Base-by-base conservation (phyloP, 2,113 vertebrate genomes). In the Elephantulus edwardii region DNA sequence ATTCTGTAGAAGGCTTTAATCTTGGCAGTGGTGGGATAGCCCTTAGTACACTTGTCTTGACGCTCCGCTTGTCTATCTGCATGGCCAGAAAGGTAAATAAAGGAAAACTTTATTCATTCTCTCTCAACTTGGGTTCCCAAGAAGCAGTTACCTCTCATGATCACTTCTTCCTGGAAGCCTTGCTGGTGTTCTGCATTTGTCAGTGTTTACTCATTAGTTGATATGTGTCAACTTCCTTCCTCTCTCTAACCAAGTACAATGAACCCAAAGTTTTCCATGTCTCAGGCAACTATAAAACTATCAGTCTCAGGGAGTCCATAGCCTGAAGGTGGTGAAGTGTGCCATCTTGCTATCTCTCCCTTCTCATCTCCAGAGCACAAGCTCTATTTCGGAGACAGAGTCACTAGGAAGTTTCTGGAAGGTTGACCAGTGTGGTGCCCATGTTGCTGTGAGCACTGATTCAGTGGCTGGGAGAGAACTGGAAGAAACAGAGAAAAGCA, bases 1-100 rank as follows among this genome's bases (percentile, higher is more conserved):
- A 64, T 83, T 83, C 88, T 85, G 86, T 76, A 64, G 71, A 40
- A 13, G 40, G 56, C 90, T 92, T 60, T 91, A 70, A 85, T 76
- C 86, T 93, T 93, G 92, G 75, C 87, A 83, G 60, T 16, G 48
- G 20, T 7, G 4, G 42, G 24, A 76, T 30, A 58, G 88, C 86
- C 66, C 85, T 93, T 76, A 44, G 86, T 68, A 84, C 35, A 40
- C 81, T 79, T 60, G 52, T 62, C 46, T 89, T 86, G 9, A 0
- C 16, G 16, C 54, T 75, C 20, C 86, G 52, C 62, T 5, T 30
- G 66, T 78, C 68, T 66, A 68, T 56, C 72, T 92, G 26, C 0
- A 1, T 0, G 6, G 22, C 56, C 30, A 22, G 78, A 64, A 72
- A 91, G 14, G 10, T 5, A 40, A 46, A 88, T 17, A 42, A 62